A percentile compares a stretch with the other conserved stretches of the same genome.
phyloP scores from a whole-genome alignment of 2,888 invertebrate species.

The Scrobipalpa atriplicella region DNA sequence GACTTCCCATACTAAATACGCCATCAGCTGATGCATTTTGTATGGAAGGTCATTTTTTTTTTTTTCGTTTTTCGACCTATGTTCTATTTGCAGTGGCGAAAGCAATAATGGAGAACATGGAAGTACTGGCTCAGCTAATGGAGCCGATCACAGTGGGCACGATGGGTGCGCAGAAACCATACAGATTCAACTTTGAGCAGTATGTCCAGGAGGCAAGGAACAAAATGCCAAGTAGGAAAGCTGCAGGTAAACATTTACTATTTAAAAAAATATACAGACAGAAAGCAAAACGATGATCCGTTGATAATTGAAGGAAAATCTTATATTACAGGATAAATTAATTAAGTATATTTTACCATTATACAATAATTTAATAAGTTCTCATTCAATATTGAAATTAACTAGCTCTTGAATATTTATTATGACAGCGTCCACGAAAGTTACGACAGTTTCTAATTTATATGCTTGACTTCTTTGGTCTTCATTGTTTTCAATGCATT shows the following conservation, averaged over 20 bases:
- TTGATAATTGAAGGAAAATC: no score
- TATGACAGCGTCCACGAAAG: conserved; percentile 1
- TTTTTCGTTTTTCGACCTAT: background rate
- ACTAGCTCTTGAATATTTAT: background rate
- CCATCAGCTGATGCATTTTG: no score
- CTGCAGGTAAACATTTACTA: conserved; percentile 56
- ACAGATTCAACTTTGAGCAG: conserved; percentile 71
- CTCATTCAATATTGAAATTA: background rate
- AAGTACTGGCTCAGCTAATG: conserved; percentile 63
- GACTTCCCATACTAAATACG: no score
- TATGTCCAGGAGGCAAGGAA: conserved; percentile 74
- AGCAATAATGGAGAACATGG: conserved; percentile 71
- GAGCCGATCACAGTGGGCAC: conserved; percentile 74
- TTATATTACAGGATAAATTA: no score
- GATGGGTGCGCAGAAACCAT: conserved; percentile 76
- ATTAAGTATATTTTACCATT: background rate
- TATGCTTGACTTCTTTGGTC: background rate
- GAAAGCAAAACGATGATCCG: no score
- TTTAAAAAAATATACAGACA: background rate
- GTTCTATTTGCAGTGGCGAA: conserved; percentile 56
- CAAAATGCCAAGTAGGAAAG: conserved; percentile 74
- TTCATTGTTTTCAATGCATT: conserved; percentile 6
- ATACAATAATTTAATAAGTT: background rate
- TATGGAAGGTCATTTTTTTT: no score
- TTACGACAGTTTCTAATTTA: background rate